A percentile compares a stretch with the other conserved stretches of the same genome.
Evolutionary conservation across 2,888 invertebrate genomes (phyloP).

Genomic region (Harmothoe impar): DNA sequence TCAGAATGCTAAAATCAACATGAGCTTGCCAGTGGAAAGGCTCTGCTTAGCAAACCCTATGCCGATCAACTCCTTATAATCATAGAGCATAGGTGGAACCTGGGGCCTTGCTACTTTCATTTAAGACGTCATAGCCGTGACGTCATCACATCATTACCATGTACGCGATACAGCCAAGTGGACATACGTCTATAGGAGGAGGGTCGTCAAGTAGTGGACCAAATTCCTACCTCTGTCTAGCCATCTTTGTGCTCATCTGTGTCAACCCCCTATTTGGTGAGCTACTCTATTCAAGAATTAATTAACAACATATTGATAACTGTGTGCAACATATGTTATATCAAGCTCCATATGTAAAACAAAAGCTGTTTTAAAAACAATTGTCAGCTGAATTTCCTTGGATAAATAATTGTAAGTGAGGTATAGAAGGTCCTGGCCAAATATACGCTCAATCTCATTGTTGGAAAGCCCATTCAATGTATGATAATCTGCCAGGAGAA

Average conservation of each 20-base stretch:
- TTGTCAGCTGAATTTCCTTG: no score
- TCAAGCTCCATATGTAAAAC: no score
- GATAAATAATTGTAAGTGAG: no score
- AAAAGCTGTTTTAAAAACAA: no score
- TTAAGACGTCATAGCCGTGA: neutral
- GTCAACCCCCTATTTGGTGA: slow-evolving; percentile 69
- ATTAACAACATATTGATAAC: neutral
- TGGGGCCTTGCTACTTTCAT: neutral
- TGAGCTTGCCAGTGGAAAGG: no score
- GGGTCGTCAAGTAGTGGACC: slow-evolving; percentile 44
- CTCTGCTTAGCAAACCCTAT: no score
- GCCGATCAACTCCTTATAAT: no score
- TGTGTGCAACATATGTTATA: neutral
- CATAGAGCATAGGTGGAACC: neutral
- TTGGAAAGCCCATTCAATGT: no score
- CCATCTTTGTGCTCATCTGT: slow-evolving; percentile 65
- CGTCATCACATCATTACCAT: slow-evolving; percentile 64
- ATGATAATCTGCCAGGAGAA: no score
- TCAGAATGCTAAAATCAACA: neutral
- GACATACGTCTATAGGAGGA: slow-evolving; percentile 68
- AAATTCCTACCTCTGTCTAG: slow-evolving; percentile 69
- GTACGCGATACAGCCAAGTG: slow-evolving; percentile 67
- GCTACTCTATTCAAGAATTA: slow-evolving; percentile 32
- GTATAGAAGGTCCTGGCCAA: no score
- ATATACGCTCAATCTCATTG: no score